Base-by-base conservation (phyloP, 2,113 vertebrate species). In the Ageneiosus marmoratus region DNA sequence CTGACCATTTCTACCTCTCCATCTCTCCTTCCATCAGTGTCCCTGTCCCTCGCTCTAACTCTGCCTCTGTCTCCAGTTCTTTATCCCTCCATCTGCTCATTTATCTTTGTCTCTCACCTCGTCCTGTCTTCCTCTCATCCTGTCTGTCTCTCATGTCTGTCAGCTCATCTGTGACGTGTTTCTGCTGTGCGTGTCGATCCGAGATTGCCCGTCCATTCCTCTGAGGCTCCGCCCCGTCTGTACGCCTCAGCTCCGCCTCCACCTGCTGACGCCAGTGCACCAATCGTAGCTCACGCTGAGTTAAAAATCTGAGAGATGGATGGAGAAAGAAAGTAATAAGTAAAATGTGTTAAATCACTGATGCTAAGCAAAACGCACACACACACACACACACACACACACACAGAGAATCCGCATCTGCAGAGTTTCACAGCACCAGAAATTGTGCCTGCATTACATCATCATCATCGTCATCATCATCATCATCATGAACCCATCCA, bases 251-350 rank as follows among this genome's bases (percentile, higher is more conserved):
- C 73, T 99, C 86, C 69, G 99, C 97, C 82, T 98, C 96, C 0
- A 97, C 98, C 4, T 99, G 95, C 9, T 94, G 95, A 0, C 97
- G 95, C 32, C 98, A 94, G 22, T 97, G 96, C 94, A 97, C 96
- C 78, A 99, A 93, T 88, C 97, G 96, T 91, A 99, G 97, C 24
- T 99, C 98, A 50, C 98, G 91, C 89, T 98, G 98, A 0, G 97
- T 99, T 55, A 99, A 92, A 91, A 98, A 99, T 90, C 98, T 99
- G 86, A 41, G 80, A 51, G 55, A 34, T 27, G 50, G 18, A 48
- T 3, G 34, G 18, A 76, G 27, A 77, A 32, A 60, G 22, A 53
- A n/a, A 81, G 24, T 1, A 18, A 67, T 37, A 20, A 37, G 44
- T 44, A 70, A n/a, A 20, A 44, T 44, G 34, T 46, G 37, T 12